These are phyloP conservation scores for Chloroceryle aenea DNA, from an alignment of 2,113 vertebrate genomes.

Conservation along the genomic window DNA sequence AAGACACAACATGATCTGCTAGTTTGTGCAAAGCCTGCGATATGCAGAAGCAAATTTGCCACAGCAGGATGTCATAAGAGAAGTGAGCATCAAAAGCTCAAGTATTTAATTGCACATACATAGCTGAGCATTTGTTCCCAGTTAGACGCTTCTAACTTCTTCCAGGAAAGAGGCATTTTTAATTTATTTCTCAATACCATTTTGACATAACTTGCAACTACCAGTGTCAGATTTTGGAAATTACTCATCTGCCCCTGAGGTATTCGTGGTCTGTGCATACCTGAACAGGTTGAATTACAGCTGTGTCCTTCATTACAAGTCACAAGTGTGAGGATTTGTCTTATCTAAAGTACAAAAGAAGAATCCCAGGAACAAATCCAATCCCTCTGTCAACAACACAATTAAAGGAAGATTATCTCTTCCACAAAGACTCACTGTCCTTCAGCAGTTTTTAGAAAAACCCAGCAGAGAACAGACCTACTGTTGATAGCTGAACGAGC, in stretches of 20 bases:
- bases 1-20: neutral
- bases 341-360: constrained; percentile 8
- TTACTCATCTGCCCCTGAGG: neutral
- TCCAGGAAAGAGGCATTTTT: neutral
- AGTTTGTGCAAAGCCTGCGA: neutral
- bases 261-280: neutral
- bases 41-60: neutral
- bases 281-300: neutral
- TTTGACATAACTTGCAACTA: neutral
- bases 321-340: neutral
- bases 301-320: neutral
- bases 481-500: neutral
- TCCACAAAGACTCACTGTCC: neutral
- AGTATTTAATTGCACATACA: rapidly evolving
- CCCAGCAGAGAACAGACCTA: too few relatives aligned
- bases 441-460: neutral
- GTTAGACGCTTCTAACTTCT: neutral
- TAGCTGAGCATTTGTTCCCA: neutral
- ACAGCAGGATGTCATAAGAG: neutral
- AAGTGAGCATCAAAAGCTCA: neutral
- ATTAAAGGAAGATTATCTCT: constrained; percentile 47
- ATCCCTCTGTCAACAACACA: neutral
- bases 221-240: neutral
- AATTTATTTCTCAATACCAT: neutral
- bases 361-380: constrained; percentile 11